Base-by-base conservation (phyloP, 2,113 vertebrate genomes). In the Scartelaos histophorus region DNA sequence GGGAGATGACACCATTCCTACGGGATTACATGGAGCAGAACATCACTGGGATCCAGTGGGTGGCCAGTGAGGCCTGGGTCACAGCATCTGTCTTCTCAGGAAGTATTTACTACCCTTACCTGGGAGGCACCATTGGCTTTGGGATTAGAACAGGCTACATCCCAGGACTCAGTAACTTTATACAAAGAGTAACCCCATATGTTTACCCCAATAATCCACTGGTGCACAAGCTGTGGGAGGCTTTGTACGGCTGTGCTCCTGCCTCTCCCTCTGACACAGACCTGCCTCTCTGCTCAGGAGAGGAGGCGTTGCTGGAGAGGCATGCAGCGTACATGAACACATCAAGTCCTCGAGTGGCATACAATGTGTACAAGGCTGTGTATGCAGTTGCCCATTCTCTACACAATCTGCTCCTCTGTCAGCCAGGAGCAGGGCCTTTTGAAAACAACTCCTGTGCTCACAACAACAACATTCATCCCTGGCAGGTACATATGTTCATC, bases 31-130 rank as follows among this genome's bases (percentile, higher is more conserved):
- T 92, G 83, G 74, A 45, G 7, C 88, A 91, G 65, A 93, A 94
- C 75, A 85, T 94, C 72, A 92, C 90, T 53, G 93, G 91, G 12
- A 90, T 93, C 54, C 92, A 93, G 66, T 94, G 93, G 93, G 89
- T 94, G 67, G 93, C 93, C 10, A 94, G 93, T 24, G 93, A 94
- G 73, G 92, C 92, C 34, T 94, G 92, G 93, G 84, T 94, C 43
- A 94, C 92, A 62, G 82, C 93, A 13, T 90, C 91, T 15, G 74
- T 93, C 25, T 92, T 94, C 29, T 80, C 91, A 54, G 83, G 78
- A 56, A 91, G 75, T n/a, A 81, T 92, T 34, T 91, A 85, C 70
- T 92, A 89, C 74, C 90, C 91, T 6, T 93, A 84, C 62, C 57
- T 94, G 11, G 93, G 89, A 3, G 93, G 93, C 4, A 93, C 92